A percentile compares a stretch with the other conserved stretches of the same genome.
Conservation (phyloP, 2,797 vertebrate species). For the Lophius americanus region DNA sequence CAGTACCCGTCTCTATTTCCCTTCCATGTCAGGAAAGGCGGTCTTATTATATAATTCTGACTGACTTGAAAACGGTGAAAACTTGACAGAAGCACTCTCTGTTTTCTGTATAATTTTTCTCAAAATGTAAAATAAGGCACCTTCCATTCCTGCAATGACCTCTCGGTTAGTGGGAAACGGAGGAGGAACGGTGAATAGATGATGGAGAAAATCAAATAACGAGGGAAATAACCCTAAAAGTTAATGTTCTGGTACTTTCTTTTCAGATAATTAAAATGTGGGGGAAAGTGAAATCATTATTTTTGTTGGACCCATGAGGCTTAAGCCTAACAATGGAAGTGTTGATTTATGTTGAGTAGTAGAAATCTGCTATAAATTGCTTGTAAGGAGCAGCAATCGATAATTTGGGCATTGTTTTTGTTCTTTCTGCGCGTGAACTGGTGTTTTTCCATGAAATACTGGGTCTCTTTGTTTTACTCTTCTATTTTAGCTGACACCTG, state of each 20-base stretch:
- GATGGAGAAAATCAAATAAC: slow-evolving; percentile 28
- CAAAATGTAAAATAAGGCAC: slow-evolving; percentile 14
- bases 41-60: no score
- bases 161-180: slow-evolving; percentile 25
- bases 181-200: slow-evolving; percentile 39
- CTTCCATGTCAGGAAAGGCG: no score
- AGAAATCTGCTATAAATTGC: slow-evolving; percentile 43
- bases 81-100: slow-evolving; percentile 30
- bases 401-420: slow-evolving; percentile 33
- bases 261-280: slow-evolving; percentile 66
- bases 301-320: slow-evolving; percentile 59
- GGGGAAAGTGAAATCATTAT: slow-evolving; percentile 63
- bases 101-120: slow-evolving; percentile 37
- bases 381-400: slow-evolving; percentile 56
- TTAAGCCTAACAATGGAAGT: slow-evolving; percentile 43
- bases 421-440: not conserved
- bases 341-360: slow-evolving; percentile 53
- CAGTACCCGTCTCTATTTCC: no score
- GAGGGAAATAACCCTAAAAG: slow-evolving; percentile 64
- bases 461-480: not conserved
- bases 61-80: no score
- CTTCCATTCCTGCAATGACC: slow-evolving; percentile 28
- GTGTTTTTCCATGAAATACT: not conserved
- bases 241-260: slow-evolving; percentile 59
- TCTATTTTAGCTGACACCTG: slow-evolving; percentile 1